Evolutionary conservation across 2,888 invertebrate genomes (phyloP).

Genomic region (Chymomyza caudatula): DNA sequence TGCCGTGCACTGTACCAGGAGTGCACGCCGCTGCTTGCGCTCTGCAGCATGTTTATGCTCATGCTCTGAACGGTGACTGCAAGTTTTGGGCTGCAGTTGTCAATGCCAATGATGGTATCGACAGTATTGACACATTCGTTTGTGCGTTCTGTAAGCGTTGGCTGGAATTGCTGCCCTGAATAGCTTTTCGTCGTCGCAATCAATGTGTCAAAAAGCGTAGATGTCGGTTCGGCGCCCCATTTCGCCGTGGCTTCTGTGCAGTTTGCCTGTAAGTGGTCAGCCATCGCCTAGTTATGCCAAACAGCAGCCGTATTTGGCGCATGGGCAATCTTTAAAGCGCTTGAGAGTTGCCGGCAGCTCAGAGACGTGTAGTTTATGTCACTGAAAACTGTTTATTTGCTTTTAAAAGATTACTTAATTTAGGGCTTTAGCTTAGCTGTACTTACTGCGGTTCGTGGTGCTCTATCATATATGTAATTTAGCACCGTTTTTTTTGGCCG

Average conservation of each 20-base stretch:
- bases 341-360: not conserved
- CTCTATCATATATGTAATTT: not conserved
- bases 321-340: not conserved
- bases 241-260: slow-evolving; percentile 19
- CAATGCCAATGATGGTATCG: slow-evolving; percentile 15
- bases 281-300: slow-evolving; percentile 21
- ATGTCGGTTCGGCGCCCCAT: not conserved
- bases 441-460: not conserved
- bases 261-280: slow-evolving; percentile 22
- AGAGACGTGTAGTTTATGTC: not conserved
- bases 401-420: not conserved
- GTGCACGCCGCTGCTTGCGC: slow-evolving; percentile 28
- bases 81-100: slow-evolving; percentile 38
- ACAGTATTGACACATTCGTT: not conserved
- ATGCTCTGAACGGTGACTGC: slow-evolving; percentile 36
- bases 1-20: slow-evolving; percentile 30
- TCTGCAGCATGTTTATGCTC: slow-evolving; percentile 30
- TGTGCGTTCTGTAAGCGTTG: not conserved
- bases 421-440: not conserved
- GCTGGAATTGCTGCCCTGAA: not conserved
- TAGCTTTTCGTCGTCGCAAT: slow-evolving; percentile 2
- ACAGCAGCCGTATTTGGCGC: slow-evolving; percentile 19
- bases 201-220: not conserved
- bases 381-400: not conserved
- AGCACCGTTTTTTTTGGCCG: slow-evolving; percentile 12